These are phyloP conservation scores for Cygnus buccinator DNA, from an alignment of 2,113 vertebrate genomes.

Conservation along the genomic window DNA sequence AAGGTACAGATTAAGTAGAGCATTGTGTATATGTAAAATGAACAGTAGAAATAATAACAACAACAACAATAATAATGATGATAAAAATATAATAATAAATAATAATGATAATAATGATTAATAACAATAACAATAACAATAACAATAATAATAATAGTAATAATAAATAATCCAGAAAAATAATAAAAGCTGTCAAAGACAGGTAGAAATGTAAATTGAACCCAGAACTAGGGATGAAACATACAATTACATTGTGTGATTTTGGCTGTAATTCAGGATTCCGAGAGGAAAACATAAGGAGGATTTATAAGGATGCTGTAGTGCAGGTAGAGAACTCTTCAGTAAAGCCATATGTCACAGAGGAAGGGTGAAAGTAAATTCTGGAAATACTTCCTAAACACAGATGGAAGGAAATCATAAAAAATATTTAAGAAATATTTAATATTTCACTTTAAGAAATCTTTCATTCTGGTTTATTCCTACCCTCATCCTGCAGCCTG, in stretches of 20 bases:
- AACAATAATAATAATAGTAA: too few relatives aligned
- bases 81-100: neutral
- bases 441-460: neutral
- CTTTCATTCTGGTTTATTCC: neutral
- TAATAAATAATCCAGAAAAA: neutral
- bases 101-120: too few relatives aligned
- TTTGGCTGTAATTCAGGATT: neutral
- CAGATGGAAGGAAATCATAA: neutral
- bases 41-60: neutral
- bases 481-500: neutral
- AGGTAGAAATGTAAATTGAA: neutral
- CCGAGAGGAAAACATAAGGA: neutral
- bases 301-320: neutral
- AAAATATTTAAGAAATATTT: neutral
- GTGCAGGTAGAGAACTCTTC: neutral
- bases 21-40: neutral
- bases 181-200: neutral
- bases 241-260: too few relatives aligned
- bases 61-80: too few relatives aligned
- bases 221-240: neutral
- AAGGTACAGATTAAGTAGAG: neutral
- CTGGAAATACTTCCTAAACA: neutral
- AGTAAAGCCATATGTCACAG: neutral
- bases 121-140: too few relatives aligned
- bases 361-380: neutral